Conservation (phyloP, 2,797 vertebrate genomes). For the Hipposideros larvatus region DNA sequence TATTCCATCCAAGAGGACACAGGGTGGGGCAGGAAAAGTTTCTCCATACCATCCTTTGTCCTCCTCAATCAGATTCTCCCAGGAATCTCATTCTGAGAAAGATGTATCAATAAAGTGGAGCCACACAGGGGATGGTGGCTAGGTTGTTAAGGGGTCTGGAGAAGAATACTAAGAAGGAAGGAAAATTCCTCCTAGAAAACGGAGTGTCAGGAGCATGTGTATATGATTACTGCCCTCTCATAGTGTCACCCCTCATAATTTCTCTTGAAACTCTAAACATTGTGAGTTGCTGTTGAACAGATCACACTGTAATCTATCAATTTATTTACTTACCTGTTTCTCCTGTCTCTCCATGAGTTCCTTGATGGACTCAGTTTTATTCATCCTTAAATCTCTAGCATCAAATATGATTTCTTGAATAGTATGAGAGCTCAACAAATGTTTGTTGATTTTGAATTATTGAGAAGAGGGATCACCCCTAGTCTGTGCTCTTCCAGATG, state of each 20-base stretch:
- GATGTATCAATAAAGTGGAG: not conserved
- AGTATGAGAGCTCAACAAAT: not conserved
- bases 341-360: not conserved
- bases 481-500: not conserved
- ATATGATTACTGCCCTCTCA: not conserved
- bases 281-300: not conserved
- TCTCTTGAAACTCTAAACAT: not conserved
- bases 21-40: not conserved
- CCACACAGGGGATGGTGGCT: not conserved
- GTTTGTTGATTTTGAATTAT: not conserved
- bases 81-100: slow-evolving; percentile 9
- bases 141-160: not conserved
- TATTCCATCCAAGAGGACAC: not conserved
- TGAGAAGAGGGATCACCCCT: not conserved
- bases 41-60: not conserved
- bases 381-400: not conserved
- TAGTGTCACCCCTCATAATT: not conserved
- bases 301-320: not conserved
- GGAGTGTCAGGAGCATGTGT: not conserved
- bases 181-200: not conserved
- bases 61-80: not conserved
- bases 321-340: not conserved
- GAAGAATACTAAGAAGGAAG: not conserved
- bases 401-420: slow-evolving; percentile 14
- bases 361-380: not conserved